Percentiles rank a stretch among this genome's conserved stretches.
Conservation (phyloP, 2,888 invertebrate species). For the Drosophila heteroneura region DNA sequence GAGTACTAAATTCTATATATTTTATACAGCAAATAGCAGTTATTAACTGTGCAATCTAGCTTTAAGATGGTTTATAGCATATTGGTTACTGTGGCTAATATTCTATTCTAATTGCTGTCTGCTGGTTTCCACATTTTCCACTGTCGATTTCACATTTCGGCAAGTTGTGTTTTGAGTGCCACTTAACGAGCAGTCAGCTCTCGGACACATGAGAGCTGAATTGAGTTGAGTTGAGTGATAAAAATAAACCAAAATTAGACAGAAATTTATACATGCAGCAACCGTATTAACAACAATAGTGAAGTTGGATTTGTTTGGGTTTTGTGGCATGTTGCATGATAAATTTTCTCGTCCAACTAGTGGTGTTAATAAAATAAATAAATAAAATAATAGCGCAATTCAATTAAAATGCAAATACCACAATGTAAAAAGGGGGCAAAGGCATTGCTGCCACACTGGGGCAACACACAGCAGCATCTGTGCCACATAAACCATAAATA, state of each 20-base stretch:
- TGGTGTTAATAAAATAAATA: slow-evolving; percentile 67
- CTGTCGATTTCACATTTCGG: background rate
- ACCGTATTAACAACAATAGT: background rate
- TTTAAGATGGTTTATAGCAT: background rate
- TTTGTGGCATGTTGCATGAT: slow-evolving; percentile 16
- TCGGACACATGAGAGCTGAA: background rate
- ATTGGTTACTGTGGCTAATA: background rate
- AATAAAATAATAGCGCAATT: slow-evolving; percentile 60
- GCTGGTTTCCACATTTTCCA: background rate
- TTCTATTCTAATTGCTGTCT: background rate
- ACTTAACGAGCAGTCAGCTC: background rate
- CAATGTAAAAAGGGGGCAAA: slow-evolving; percentile 7
- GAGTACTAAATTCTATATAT: too few species aligned
- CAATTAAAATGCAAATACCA: slow-evolving; percentile 79
- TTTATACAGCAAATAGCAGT: background rate
- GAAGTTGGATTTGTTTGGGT: background rate
- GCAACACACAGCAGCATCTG: slow-evolving; percentile 34
- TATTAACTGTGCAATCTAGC: background rate
- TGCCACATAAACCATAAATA: slow-evolving; percentile 56
- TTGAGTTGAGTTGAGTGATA: background rate
- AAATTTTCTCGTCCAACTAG: slow-evolving; percentile 18
- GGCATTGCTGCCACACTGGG: slow-evolving; percentile 5
- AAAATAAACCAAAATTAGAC: background rate
- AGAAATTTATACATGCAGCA: background rate
- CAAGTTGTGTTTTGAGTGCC: background rate